phyloP scores from a whole-genome alignment of 2,888 invertebrate species.

The Cotesia congregata region DNA sequence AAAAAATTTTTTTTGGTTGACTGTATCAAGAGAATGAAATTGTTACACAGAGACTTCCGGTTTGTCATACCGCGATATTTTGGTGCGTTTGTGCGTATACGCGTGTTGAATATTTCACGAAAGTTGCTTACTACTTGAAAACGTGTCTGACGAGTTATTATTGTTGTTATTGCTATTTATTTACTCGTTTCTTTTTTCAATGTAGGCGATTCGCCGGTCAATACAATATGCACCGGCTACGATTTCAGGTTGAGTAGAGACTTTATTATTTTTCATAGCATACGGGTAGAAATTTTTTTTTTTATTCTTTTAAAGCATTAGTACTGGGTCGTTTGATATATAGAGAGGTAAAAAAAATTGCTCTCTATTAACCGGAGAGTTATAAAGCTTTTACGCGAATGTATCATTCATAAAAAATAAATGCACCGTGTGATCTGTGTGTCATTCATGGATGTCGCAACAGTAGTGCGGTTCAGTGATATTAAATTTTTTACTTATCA shows the following conservation, averaged over 20 bases:
- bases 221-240: conserved; percentile 17
- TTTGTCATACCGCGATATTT: background rate
- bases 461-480: background rate
- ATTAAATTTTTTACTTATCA: background rate
- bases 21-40: background rate
- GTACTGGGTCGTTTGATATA: conserved; percentile 20
- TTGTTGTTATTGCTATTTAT: background rate
- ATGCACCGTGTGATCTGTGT: conserved; percentile 22
- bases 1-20: conserved; percentile 7
- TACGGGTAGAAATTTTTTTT: background rate
- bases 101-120: conserved; percentile 26
- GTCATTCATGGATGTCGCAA: background rate
- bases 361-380: conserved; percentile 25
- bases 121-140: conserved; percentile 11
- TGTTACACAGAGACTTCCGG: background rate
- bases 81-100: conserved; percentile 17
- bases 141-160: conserved; percentile 21
- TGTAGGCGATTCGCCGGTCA: conserved; percentile 13
- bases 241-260: conserved; percentile 15
- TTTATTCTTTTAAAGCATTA: conserved; percentile 20
- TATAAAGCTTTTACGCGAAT: conserved; percentile 27
- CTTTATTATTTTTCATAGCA: background rate
- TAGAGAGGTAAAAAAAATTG: conserved; percentile 18
- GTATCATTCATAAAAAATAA: conserved; percentile 25
- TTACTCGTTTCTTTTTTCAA: conserved; percentile 7